Conservation (phyloP, 2,888 invertebrate species). For the Orchesella flavescens region DNA sequence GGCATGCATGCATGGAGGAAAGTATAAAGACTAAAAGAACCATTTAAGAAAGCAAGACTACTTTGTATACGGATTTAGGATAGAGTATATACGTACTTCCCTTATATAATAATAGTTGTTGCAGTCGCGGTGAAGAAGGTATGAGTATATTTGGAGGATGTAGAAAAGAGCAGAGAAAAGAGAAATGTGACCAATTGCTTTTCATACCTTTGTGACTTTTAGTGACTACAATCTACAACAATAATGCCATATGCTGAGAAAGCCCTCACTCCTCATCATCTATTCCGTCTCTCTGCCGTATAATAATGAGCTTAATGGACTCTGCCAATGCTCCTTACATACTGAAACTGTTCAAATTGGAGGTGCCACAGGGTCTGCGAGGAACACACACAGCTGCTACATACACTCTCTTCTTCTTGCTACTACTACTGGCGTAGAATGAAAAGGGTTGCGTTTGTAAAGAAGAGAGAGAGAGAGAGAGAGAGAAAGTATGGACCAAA, state of each 20-base stretch:
- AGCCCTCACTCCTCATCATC: conserved; percentile 23
- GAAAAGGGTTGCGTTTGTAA: not conserved
- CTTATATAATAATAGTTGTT: no score
- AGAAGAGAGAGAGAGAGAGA: not conserved
- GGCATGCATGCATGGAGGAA: not conserved
- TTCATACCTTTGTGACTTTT: conserved; percentile 29
- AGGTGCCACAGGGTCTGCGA: conserved; percentile 3
- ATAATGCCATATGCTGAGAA: conserved; percentile 14
- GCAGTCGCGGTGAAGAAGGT: no score
- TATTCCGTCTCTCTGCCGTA: conserved; percentile 28
- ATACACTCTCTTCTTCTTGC: no score
- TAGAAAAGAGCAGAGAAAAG: not conserved
- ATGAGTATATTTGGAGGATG: no score
- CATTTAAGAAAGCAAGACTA: no score
- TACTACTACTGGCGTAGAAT: no score
- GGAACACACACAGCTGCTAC: no score
- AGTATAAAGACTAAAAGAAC: not conserved
- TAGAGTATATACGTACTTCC: no score
- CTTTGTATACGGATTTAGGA: no score
- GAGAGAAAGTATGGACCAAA: not conserved
- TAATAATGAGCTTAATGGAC: conserved; percentile 34
- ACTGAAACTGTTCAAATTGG: not conserved
- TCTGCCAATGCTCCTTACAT: conserved; percentile 22
- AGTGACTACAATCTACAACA: not conserved
- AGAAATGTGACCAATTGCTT: conserved; percentile 30